Conservation (phyloP, 2,888 invertebrate genomes). For the Eumacrocentrus americanus region DNA sequence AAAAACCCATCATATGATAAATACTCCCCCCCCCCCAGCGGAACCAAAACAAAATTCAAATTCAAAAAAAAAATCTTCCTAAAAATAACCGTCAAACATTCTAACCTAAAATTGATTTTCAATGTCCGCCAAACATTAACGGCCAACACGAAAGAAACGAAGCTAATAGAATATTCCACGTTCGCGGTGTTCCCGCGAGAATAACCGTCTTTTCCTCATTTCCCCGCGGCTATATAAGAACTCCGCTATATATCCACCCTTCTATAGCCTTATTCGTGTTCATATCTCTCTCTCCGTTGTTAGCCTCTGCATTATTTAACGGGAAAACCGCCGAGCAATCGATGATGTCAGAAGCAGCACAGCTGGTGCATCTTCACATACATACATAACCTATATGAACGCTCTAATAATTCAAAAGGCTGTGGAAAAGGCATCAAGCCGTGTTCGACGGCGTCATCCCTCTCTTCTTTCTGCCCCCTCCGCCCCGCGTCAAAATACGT, state of each 20-base stretch:
- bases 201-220: not conserved
- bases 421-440: not conserved
- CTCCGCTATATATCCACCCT: not conserved
- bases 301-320: not conserved
- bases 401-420: not conserved
- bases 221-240: not conserved
- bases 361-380: not conserved
- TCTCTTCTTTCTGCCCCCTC: not conserved
- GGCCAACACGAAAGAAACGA: not conserved
- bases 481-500: not conserved
- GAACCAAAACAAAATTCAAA: no score
- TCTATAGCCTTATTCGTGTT: not conserved
- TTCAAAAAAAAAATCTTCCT: no score
- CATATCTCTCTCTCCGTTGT: not conserved
- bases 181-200: not conserved
- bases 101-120: no score
- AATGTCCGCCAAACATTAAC: not conserved
- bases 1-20: no score
- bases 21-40: no score
- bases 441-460: no score
- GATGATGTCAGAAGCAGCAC: not conserved
- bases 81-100: no score
- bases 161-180: not conserved
- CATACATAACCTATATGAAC: no score
- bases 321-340: not conserved